These are phyloP conservation scores for Psophia crepitans DNA, from an alignment of 2,113 vertebrate genomes.

Conservation along the genomic window DNA sequence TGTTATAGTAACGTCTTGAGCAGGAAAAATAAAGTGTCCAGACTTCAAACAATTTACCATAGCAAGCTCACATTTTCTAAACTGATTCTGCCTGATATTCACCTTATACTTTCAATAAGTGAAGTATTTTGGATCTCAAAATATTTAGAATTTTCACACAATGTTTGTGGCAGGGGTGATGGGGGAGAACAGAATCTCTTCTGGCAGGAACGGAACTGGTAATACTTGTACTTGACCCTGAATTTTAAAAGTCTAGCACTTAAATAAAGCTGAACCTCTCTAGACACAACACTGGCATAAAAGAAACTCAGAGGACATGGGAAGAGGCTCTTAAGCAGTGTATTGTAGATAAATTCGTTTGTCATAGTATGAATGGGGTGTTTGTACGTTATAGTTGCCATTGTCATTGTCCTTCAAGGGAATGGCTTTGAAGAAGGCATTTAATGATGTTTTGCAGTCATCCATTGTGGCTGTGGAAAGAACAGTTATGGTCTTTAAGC, in stretches of 20 bases:
- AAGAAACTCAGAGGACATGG: neutral
- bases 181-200: neutral
- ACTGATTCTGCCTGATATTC: neutral
- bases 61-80: neutral
- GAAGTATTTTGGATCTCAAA: neutral
- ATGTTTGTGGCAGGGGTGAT: accelerated
- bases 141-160: neutral
- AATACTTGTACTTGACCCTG: neutral
- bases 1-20: neutral
- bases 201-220: neutral
- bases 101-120: neutral
- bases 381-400: neutral
- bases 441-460: slow-evolving; percentile 7
- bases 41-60: neutral
- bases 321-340: neutral
- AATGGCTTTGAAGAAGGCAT: neutral
- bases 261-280: neutral
- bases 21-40: neutral
- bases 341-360: neutral
- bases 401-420: neutral
- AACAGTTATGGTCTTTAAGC: neutral
- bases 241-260: neutral
- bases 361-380: neutral
- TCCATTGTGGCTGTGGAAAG: neutral
- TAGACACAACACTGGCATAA: neutral